Evolutionary conservation across 1,140 invertebrate species (phyloP), one percentile per base, ranked within the genome.

Genomic region (Orchesella cincta): DNA sequence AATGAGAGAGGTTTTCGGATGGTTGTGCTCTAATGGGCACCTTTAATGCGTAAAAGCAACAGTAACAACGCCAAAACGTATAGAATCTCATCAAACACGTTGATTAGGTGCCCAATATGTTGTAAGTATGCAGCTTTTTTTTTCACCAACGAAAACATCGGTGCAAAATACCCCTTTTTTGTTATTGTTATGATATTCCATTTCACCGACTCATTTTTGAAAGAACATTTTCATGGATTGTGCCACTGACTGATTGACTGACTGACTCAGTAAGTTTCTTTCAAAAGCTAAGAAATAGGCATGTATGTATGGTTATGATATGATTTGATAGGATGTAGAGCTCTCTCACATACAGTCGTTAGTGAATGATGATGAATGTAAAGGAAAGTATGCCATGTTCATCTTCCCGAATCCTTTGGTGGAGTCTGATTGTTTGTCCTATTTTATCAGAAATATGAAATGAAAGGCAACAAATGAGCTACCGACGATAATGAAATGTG

Each of bases 371-470:
- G 62, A n/a, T 67, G 62, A 67, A 67, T 5, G 62, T 29, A 67
- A 31, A n/a, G 62, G 31, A 67, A 67, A 67, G 62, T 67, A 29
- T 67, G 62, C 33, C 62, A 67, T 31, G 62, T 67, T 26, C 62
- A 67, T 14, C 62, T 67, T 33, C 33, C 62, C 62, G 62, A 33
- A 67, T 67, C 62, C 26, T 67, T n/a, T n/a, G n/a, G n/a, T n/a
- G n/a, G n/a, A n/a, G 26, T 8, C 12, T 67, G 31, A 67, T 67
- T 29, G n/a, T 67, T 67, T 67, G 31, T 26, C 62, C 62, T 33
- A 67, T 67, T 67, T 67, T 18, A 16, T 29, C 26, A 67, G 26
- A 18, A 67, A 31, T 67, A 67, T 33, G 31, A 33, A 31, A n/a
- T 31, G 31, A 67, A 57, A 8, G 14, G n/a, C n/a, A n/a, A n/a